phyloP scores from a whole-genome alignment of 1,140 invertebrate genomes.

The Drosophila tristis region DNA sequence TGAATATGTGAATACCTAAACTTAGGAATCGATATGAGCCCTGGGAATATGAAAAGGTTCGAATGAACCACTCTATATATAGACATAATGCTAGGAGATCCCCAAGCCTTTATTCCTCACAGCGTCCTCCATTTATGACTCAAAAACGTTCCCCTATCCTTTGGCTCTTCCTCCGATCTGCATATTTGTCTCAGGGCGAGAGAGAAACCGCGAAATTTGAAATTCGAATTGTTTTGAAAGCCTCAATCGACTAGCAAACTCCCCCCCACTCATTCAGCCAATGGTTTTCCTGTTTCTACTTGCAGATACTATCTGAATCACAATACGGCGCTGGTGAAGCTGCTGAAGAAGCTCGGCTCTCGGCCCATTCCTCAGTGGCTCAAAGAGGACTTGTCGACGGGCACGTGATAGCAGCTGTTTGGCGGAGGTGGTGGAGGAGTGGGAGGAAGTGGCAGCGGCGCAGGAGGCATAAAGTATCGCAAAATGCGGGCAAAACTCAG shows the following conservation, averaged over 20 bases:
- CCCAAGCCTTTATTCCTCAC: no score
- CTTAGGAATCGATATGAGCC: no score
- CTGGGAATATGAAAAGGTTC: no score
- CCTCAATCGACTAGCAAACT: neutral
- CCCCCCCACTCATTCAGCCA: slow-evolving; percentile 9
- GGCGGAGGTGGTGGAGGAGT: slow-evolving; percentile 17
- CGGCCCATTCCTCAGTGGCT: slow-evolving; percentile 95
- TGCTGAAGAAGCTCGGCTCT: slow-evolving; percentile 93
- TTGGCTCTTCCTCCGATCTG: slow-evolving; percentile 13
- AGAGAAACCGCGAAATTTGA: slow-evolving; percentile 30
- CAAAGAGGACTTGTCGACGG: slow-evolving; percentile 91
- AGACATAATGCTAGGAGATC: no score
- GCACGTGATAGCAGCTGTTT: slow-evolving; percentile 80
- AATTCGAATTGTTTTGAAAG: slow-evolving; percentile 40
- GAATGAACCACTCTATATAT: no score
- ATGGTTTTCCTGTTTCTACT: slow-evolving; percentile 12
- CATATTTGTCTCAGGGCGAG: slow-evolving; percentile 17
- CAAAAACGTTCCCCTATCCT: no score
- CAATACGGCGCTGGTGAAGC: slow-evolving; percentile 96
- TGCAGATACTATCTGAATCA: slow-evolving; percentile 94
- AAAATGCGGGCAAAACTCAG: slow-evolving; percentile 80
- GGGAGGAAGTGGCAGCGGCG: slow-evolving; percentile 25
- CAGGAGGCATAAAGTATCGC: slow-evolving; percentile 71
- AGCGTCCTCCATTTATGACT: no score
- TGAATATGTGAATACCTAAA: no score